phyloP scores from a whole-genome alignment of 2,113 vertebrate species.

The Tetraodon nigroviridis region DNA sequence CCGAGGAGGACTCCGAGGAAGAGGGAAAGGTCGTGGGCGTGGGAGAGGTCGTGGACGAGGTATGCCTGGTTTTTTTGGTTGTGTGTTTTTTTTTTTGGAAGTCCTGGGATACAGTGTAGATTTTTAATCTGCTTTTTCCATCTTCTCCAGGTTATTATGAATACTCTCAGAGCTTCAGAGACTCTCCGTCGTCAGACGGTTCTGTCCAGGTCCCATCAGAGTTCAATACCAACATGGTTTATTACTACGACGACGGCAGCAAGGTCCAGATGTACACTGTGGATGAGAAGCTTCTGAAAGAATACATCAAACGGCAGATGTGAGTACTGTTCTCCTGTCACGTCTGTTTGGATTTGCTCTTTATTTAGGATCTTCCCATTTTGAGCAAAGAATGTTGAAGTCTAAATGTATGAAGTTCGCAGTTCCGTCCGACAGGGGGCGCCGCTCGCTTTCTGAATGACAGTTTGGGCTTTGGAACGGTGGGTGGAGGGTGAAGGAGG shows the following conservation, averaged over 20 bases:
- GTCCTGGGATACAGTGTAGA: no score
- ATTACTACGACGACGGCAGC: slow-evolving; percentile 89
- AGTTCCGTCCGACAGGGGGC: slow-evolving; percentile 54
- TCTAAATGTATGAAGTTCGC: no score
- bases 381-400: no score
- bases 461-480: slow-evolving; percentile 12
- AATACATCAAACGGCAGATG: slow-evolving; percentile 96
- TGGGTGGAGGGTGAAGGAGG: slow-evolving; percentile 26
- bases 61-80: slow-evolving; percentile 28
- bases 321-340: slow-evolving; percentile 61
- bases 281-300: slow-evolving; percentile 89
- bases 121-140: no score
- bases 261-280: slow-evolving; percentile 90
- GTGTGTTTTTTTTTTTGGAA: no score
- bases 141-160: slow-evolving; percentile 81
- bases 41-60: slow-evolving; percentile 83
- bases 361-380: no score
- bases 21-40: slow-evolving; percentile 85
- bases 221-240: slow-evolving; percentile 83
- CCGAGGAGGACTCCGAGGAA: slow-evolving; percentile 76
- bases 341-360: no score
- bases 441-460: background rate
- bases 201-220: slow-evolving; percentile 71
- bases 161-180: slow-evolving; percentile 77
- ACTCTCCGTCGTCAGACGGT: slow-evolving; percentile 75